Evolutionary conservation across 2,888 invertebrate species (phyloP).

Genomic region (Caenorhabditis sp.): DNA sequence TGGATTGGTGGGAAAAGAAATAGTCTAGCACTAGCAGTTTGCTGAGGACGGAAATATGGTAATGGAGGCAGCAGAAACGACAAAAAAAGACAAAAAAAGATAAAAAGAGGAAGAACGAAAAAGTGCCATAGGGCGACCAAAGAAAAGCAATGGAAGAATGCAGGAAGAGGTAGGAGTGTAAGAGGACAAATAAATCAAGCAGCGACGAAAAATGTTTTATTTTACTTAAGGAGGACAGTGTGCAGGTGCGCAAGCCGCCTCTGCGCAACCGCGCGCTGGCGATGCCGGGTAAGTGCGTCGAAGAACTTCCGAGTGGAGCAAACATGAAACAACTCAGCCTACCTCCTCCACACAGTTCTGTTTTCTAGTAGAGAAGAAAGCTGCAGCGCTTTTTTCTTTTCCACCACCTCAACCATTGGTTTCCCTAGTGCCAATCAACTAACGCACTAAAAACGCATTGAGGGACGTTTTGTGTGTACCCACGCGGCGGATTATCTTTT

Average conservation of each 20-base stretch:
- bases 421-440: constrained; percentile 17
- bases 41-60: too few species aligned
- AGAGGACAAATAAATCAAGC: constrained; percentile 54
- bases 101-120: neutral
- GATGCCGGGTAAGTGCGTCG: constrained; percentile 50
- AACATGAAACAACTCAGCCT: constrained; percentile 48
- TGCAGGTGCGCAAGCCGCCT: constrained; percentile 47
- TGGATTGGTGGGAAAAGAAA: too few species aligned
- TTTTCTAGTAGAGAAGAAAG: constrained; percentile 1
- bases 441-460: constrained; percentile 53
- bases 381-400: neutral
- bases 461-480: constrained; percentile 8
- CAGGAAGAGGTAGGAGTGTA: constrained; percentile 51
- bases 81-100: too few species aligned
- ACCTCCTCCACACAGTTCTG: constrained; percentile 34
- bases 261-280: too few species aligned
- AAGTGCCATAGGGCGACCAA: too few species aligned
- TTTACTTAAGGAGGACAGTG: constrained; percentile 25
- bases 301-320: constrained; percentile 53
- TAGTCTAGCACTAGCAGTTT: too few species aligned
- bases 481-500: constrained; percentile 48
- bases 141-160: constrained; percentile 36
- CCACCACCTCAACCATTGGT: constrained; percentile 26
- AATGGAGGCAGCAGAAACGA: too few species aligned
- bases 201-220: constrained; percentile 51